Evolutionary conservation across 2,888 invertebrate genomes (phyloP), one percentile per base, ranked within the genome.

Genomic region (Ormyrus labotus): DNA sequence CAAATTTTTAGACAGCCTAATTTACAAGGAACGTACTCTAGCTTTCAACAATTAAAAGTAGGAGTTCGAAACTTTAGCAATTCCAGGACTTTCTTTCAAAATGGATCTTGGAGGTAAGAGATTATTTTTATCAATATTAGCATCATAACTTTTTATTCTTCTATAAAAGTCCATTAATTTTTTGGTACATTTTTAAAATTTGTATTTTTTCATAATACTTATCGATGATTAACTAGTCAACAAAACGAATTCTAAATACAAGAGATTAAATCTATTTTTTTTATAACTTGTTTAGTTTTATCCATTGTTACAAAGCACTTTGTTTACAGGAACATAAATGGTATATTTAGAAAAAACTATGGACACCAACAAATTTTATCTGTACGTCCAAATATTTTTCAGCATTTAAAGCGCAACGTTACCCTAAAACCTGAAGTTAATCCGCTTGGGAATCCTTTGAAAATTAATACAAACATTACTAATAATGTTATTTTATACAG

Each of bases 401-500:
- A 79, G 5, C 11, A 64, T 58, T 64, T 48, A 70, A 45, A 75
- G 63, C 34, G 34, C 34, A 34, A 34, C 34, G 3, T 34, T 34
- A 34, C 4, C 0, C 34, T 3, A 34, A 34, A 34, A 34, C 34
- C 34, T 34, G 34, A 34, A 34, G 34, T 0, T 34, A 4, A 34
- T 3, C 34, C 34, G 4, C 34, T 0, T 34, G 47, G 55, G 3
- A 74, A 77, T 58, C 67, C 65, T 11, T n/a, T 71, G 13, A 53
- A 57, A 8, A 5, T 58, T 6, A 81, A 83, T 34, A 83, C 75
- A 9, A 83, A 83, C 10, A 57, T 82, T 19, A 34, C 9, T 11
- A 83, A 83, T 65, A 83, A 83, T 77, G 83, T 83, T 47, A 69
- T 83, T 13, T 53, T 83, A 34, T 83, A 78, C 13, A 82, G 69